Evolutionary conservation across 2,113 vertebrate genomes (phyloP).

Genomic region (Hiodon alosoides): DNA sequence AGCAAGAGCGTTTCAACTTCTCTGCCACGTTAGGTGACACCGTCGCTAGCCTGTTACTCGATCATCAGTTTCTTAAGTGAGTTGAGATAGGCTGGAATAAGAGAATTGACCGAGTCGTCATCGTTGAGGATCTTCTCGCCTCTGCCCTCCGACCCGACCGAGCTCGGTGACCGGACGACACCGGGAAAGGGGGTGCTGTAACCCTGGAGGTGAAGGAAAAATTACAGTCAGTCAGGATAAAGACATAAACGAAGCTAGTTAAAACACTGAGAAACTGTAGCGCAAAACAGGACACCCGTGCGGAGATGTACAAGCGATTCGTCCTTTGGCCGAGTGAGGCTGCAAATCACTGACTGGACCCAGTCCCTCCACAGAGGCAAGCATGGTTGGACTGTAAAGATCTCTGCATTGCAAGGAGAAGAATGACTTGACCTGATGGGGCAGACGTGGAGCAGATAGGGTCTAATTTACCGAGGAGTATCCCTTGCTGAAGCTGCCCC

Average conservation of each 20-base stretch:
- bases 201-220: slow-evolving; percentile 48
- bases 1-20: too few species aligned
- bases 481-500: slow-evolving; percentile 67
- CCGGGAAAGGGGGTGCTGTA: slow-evolving; percentile 64
- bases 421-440: neutral
- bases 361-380: neutral
- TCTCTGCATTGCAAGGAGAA: slow-evolving; percentile 1
- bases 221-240: neutral
- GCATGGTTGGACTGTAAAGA: too few species aligned
- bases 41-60: slow-evolving; percentile 44
- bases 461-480: slow-evolving; percentile 63
- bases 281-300: neutral
- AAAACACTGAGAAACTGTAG: neutral
- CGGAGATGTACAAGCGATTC: neutral
- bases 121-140: slow-evolving; percentile 65
- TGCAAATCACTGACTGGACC: neutral
- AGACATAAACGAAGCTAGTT: too few species aligned
- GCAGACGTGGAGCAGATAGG: neutral
- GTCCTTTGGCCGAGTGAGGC: neutral
- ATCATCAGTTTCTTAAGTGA: slow-evolving; percentile 73
- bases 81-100: slow-evolving; percentile 70
- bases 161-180: slow-evolving; percentile 61
- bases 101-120: slow-evolving; percentile 62
- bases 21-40: neutral
- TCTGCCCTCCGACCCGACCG: slow-evolving; percentile 64